Conservation (phyloP, 2,113 vertebrate species). For the Zosterops hypoxanthus region DNA sequence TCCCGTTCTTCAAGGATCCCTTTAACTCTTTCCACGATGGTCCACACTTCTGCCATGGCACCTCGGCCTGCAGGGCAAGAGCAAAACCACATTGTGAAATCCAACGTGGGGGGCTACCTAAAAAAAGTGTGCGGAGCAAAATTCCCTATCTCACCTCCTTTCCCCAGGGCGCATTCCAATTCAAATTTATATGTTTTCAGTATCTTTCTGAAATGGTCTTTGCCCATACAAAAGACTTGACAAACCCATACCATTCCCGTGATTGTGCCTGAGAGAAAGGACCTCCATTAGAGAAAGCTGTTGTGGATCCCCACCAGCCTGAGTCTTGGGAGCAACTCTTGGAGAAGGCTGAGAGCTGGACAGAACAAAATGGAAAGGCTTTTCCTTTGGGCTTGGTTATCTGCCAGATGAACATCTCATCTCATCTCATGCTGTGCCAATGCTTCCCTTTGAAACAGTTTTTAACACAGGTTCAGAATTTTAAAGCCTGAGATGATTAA, state of each 20-base stretch:
- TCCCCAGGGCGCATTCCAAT: not conserved
- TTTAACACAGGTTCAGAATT: not conserved
- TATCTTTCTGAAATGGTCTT: not conserved
- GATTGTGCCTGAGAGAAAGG: not conserved
- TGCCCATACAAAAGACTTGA: not conserved
- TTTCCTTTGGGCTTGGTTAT: not conserved
- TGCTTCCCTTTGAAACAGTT: not conserved
- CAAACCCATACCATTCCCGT: not conserved
- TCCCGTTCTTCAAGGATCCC: conserved; percentile 48
- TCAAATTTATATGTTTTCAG: not conserved
- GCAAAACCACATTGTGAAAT: not conserved
- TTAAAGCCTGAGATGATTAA: not conserved
- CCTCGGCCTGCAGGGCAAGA: conserved; percentile 81
- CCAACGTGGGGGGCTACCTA: not conserved
- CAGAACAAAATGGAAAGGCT: not conserved
- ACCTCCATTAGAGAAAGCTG: not conserved
- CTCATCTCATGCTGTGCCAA: not conserved
- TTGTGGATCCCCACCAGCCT: not conserved
- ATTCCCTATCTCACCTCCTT: not conserved
- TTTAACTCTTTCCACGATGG: conserved; percentile 81
- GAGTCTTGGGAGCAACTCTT: not conserved
- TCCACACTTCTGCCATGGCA: conserved; percentile 92
- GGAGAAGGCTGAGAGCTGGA: not conserved
- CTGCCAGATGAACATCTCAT: not conserved
- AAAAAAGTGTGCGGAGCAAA: accelerated